Evolutionary conservation across 2,113 vertebrate genomes (phyloP).

Genomic region (Chlorocebus sabaeus): DNA sequence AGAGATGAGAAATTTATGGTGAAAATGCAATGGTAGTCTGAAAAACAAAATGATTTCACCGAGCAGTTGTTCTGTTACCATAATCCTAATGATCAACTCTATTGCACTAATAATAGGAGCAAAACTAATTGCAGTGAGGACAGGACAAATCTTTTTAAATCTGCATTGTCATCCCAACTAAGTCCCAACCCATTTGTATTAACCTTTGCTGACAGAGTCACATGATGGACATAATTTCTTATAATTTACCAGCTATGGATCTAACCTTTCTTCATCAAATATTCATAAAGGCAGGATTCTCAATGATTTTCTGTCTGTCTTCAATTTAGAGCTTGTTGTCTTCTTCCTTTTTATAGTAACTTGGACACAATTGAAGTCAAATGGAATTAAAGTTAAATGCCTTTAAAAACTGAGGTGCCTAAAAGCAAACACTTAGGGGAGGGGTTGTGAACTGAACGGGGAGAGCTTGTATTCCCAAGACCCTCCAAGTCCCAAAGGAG

Average conservation of each 20-base stretch:
- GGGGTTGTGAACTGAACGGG: background rate
- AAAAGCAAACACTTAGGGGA: constrained; percentile 74
- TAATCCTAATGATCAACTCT: constrained; percentile 81
- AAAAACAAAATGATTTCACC: constrained; percentile 76
- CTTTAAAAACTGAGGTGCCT: constrained; percentile 79
- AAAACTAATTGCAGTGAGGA: constrained; percentile 88
- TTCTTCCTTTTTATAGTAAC: constrained; percentile 89
- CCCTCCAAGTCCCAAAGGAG: background rate
- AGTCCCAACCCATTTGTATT: constrained; percentile 92
- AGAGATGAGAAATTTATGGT: constrained; percentile 82
- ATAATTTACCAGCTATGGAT: constrained; percentile 95
- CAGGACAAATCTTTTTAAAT: constrained; percentile 91
- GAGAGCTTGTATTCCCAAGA: background rate
- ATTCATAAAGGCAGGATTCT: constrained; percentile 97
- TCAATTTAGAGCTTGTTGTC: constrained; percentile 97
- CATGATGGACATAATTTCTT: constrained; percentile 91
- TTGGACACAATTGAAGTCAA: constrained; percentile 93
- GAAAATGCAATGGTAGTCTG: constrained; percentile 69
- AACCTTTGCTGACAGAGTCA: constrained; percentile 96
- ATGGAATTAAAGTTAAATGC: constrained; percentile 92
- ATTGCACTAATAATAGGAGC: constrained; percentile 84
- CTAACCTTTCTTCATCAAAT: constrained; percentile 96
- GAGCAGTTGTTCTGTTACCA: constrained; percentile 65
- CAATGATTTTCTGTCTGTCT: constrained; percentile 99
- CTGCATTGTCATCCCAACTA: constrained; percentile 89